These are phyloP conservation scores for Patella vulgata DNA, from an alignment of 1,140 invertebrate species.

Conservation along the genomic window DNA sequence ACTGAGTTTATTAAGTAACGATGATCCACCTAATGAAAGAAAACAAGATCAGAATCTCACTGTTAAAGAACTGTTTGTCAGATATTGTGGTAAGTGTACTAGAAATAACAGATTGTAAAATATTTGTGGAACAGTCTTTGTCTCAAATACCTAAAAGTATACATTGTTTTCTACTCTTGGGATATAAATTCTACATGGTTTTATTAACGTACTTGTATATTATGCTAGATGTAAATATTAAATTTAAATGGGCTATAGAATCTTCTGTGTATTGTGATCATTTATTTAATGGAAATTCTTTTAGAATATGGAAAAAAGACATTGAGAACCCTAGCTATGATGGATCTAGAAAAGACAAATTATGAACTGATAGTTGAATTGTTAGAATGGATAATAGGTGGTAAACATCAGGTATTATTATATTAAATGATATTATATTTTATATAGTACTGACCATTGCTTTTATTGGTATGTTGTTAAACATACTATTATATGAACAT, in stretches of 20 bases:
- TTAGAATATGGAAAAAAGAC: slow-evolving; percentile 73
- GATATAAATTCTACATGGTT: too few relatives aligned
- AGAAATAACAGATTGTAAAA: background rate
- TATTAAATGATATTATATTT: too few relatives aligned
- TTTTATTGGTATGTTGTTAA: too few relatives aligned
- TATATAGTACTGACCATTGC: too few relatives aligned
- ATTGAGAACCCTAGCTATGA: slow-evolving; percentile 79
- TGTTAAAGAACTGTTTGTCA: slow-evolving; percentile 46
- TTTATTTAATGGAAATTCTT: slow-evolving; percentile 17
- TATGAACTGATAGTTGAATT: slow-evolving; percentile 80
- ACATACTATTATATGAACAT: too few relatives aligned
- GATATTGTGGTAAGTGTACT: slow-evolving; percentile 48
- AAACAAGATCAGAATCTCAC: slow-evolving; percentile 54
- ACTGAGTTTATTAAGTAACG: too few relatives aligned
- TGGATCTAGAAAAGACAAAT: slow-evolving; percentile 83
- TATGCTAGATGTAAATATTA: too few relatives aligned
- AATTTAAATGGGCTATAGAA: background rate
- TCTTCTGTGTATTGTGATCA: background rate
- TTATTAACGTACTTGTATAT: too few relatives aligned
- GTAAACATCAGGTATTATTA: slow-evolving; percentile 72
- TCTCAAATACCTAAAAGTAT: background rate
- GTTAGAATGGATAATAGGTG: slow-evolving; percentile 74
- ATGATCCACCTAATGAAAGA: slow-evolving; percentile 45
- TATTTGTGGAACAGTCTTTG: background rate
- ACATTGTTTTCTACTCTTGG: too few relatives aligned